Base-by-base conservation (phyloP, 2,888 invertebrate species). In the Calliphora vomitoria region DNA sequence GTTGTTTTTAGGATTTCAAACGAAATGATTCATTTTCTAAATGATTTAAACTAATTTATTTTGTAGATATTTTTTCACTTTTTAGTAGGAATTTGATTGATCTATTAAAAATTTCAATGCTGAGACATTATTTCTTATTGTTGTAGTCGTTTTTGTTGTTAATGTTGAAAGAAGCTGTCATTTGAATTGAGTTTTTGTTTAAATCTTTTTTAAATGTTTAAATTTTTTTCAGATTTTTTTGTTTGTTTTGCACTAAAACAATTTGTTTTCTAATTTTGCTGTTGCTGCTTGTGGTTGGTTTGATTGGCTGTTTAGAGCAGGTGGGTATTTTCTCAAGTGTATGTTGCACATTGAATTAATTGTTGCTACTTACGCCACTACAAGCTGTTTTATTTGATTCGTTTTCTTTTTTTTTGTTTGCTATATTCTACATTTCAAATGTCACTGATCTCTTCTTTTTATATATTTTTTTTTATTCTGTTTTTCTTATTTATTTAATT, bases 371-470 rank as follows among this genome's bases (percentile, higher is more conserved):
- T 71, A 20, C 6, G 13, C 35, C 35, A 35, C 53, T 55, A 76
- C 20, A 53, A 35, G 41, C 53, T 58, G 68, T 31, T 20, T 66
- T 60, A 35, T 44, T 58, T 58, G 20, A 44, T 68, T 76, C 44
- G 68, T 20, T 38, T n/a, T n/a, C n/a, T n/a, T n/a, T n/a, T n/a
- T 83, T 66, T 60, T n/a, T 11, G 3, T 41, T 68, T 78, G 68
- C 25, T 31, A 47, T 41, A 68, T 78, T 74, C 25, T 31, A 47
- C 58, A 53, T 79, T 74, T 79, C 15, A 81, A 80, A 68, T 87
- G 87, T 84, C 87, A 87, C 72, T 87, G 87, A 84, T 87, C 87
- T 86, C 41, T 82, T 76, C 31, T 62, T 41, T 60, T 71, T 53
- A 15, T 31, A 1, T 10, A 13, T 18, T 20, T 53, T 1, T 66